These are phyloP conservation scores for Toxostoma redivivum DNA, from an alignment of 2,113 vertebrate species.

Conservation along the genomic window DNA sequence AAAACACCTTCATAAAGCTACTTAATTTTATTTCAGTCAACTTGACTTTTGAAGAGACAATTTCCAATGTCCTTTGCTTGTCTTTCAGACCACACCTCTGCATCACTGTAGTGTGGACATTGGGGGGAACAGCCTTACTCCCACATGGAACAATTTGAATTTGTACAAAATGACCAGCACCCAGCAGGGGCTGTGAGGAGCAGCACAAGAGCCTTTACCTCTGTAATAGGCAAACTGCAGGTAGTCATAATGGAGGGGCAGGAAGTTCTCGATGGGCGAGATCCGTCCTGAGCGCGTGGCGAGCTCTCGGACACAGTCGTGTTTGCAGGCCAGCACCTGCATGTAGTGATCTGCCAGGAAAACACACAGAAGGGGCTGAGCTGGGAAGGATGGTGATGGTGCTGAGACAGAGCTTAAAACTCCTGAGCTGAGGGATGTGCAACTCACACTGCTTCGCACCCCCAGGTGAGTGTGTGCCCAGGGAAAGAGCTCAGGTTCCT, in stretches of 20 bases:
- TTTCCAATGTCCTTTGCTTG: neutral
- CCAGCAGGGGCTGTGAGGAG: neutral
- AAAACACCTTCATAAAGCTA: neutral
- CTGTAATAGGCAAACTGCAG: constrained; percentile 94
- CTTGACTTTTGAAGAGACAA: neutral
- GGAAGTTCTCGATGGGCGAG: constrained; percentile 92
- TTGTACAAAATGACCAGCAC: neutral
- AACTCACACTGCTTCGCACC: neutral
- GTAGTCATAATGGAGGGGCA: constrained; percentile 94
- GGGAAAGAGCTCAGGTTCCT: neutral
- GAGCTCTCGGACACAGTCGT: constrained; percentile 90
- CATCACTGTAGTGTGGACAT: no score
- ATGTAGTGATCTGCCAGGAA: constrained; percentile 87
- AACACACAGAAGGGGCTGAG: neutral
- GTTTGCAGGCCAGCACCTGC: constrained; percentile 90
- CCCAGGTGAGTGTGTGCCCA: rapidly evolving
- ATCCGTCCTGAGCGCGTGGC: constrained; percentile 90
- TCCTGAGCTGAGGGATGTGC: neutral
- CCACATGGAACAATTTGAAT: neutral
- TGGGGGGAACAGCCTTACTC: neutral
- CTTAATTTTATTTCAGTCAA: neutral
- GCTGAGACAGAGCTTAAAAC: neutral
- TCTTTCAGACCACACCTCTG: neutral
- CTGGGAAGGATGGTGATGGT: neutral
- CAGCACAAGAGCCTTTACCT: constrained; percentile 64